These are phyloP conservation scores for Melipona bicolor DNA, from an alignment of 2,888 invertebrate genomes.

Conservation along the genomic window DNA sequence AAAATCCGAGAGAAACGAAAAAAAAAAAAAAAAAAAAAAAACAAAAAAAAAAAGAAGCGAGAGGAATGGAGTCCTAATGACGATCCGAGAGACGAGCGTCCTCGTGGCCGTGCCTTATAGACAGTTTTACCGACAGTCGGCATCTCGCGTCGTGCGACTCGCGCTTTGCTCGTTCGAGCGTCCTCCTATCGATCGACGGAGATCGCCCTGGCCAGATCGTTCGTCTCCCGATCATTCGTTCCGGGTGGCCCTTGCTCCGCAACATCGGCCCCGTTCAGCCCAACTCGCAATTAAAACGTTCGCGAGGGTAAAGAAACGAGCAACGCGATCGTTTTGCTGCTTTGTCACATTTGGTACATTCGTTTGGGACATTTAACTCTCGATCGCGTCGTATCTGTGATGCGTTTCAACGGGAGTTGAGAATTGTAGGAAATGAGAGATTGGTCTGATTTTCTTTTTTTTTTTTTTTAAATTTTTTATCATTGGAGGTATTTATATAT, in stretches of 20 bases:
- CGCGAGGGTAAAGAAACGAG: constrained; percentile 15
- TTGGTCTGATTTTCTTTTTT: background rate
- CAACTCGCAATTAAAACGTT: background rate
- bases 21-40: background rate
- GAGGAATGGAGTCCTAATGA: constrained; percentile 11
- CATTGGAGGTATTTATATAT: background rate
- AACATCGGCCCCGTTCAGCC: constrained; percentile 16
- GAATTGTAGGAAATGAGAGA: background rate
- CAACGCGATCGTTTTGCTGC: background rate
- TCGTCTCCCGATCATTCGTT: constrained; percentile 40
- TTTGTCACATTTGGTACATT: background rate
- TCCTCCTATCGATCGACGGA: constrained; percentile 42
- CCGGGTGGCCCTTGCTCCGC: constrained; percentile 17
- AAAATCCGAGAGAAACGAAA: too few relatives aligned
- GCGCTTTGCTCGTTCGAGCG: constrained; percentile 41
- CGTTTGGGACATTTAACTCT: too few relatives aligned
- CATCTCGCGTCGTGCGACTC: constrained; percentile 24
- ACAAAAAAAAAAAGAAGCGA: background rate
- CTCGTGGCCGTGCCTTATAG: constrained; percentile 71
- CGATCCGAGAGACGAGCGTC: constrained; percentile 47
- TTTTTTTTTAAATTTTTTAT: too few relatives aligned
- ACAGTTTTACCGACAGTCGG: constrained; percentile 33
- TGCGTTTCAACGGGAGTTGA: background rate
- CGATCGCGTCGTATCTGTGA: background rate
- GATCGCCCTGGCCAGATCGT: constrained; percentile 34